phyloP scores from a whole-genome alignment of 2,797 vertebrate genomes.

The Pipistrellus pygmaeus region DNA sequence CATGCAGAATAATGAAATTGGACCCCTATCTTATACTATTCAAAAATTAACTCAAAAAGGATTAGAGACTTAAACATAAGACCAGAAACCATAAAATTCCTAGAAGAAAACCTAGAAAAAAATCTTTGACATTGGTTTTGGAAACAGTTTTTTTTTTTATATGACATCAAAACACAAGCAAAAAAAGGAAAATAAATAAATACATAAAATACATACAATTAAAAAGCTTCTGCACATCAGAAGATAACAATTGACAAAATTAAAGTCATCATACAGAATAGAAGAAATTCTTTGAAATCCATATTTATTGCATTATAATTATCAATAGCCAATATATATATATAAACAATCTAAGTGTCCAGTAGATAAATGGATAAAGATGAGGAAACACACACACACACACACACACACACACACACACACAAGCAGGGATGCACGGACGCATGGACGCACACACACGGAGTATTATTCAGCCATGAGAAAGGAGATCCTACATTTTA shows the following conservation, averaged over 20 bases:
- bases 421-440: too few relatives aligned
- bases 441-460: too few relatives aligned
- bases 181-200: not conserved
- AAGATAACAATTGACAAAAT: not conserved
- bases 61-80: not conserved
- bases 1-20: too few relatives aligned
- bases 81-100: not conserved
- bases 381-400: too few relatives aligned
- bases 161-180: not conserved
- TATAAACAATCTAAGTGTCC: not conserved
- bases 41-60: too few relatives aligned
- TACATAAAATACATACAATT: not conserved
- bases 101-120: not conserved
- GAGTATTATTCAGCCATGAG: not conserved
- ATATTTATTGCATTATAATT: not conserved
- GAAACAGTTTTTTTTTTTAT: not conserved
- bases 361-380: not conserved
- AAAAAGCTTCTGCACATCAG: not conserved
- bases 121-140: not conserved
- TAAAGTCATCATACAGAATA: not conserved
- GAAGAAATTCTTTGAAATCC: not conserved
- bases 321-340: not conserved
- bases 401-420: not conserved
- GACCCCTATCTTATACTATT: too few relatives aligned
- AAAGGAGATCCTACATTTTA: not conserved